Base-by-base conservation (phyloP, 1,140 invertebrate species). In the Mylabris phalerata region DNA sequence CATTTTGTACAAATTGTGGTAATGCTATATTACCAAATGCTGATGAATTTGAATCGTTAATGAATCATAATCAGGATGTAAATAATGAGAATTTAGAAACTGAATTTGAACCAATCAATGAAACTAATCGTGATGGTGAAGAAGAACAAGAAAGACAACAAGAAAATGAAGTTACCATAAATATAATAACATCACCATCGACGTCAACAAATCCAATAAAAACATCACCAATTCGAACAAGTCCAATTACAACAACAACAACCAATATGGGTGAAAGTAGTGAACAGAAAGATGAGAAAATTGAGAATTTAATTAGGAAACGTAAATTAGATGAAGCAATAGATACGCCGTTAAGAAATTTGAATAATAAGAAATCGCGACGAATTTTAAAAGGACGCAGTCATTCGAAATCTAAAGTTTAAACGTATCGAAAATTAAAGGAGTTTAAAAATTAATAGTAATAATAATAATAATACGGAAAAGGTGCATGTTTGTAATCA, bases 21-120 rank as follows among this genome's bases (percentile, higher is more conserved):
- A 80, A 80, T 38, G 78, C 79, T 26, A 77, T 82, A 56, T 68
- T 77, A 13, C 75, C 80, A 9, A 57, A 75, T 48, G 75, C 79
- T 2, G 82, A 83, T 47, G 82, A 85, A 70, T 66, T 83, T 9
- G 80, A 83, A 63, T 79, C 78, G 13, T 65, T 83, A 4, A 74
- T 80, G 5, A 84, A 83, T 75, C 82, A 84, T 65, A 81, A 80
- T 48, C 19, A 19, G 19, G 70, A 67, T 42, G 10, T 11, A 10
- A 11, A 42, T 42, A 6, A 42, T 42, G 11, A 42, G 4, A 11
- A n/a, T 42, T 11, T n/a, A 42, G 11, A 7, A 0, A 42, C 4
- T 42, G 41, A 11, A n/a, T n/a, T 42, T 42, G 41, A 6, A n/a
- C 9, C 41, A 42, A n/a, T n/a, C 41, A 42, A 42, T 42, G 41